phyloP scores from a whole-genome alignment of 2,888 invertebrate genomes.

The Sipha maydis region DNA sequence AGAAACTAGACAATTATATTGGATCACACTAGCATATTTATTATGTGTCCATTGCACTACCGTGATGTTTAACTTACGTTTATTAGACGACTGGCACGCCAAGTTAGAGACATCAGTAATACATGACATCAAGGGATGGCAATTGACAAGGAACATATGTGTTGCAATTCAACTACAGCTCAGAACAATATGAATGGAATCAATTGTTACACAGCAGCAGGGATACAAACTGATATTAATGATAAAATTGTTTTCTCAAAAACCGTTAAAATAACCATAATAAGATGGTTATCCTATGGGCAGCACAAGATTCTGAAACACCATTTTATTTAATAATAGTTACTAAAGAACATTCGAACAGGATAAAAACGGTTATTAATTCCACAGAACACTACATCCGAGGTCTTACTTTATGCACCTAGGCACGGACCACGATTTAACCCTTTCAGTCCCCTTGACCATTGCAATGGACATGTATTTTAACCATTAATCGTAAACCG shows the following conservation, averaged over 20 bases:
- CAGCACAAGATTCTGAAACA: neutral
- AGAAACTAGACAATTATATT: no score
- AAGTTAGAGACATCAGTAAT: slow-evolving; percentile 40
- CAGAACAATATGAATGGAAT: neutral
- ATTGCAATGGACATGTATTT: no score
- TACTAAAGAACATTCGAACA: no score
- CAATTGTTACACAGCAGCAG: neutral
- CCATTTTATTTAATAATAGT: no score
- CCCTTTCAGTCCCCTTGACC: no score
- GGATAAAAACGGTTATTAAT: neutral
- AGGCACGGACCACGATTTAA: neutral
- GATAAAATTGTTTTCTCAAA: neutral
- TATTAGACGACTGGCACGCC: neutral
- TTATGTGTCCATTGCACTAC: neutral
- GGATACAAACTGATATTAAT: neutral
- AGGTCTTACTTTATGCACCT: neutral
- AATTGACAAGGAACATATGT: slow-evolving; percentile 39
- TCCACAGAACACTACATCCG: neutral
- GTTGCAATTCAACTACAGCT: neutral
- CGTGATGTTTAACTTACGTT: slow-evolving; percentile 8
- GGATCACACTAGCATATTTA: no score
- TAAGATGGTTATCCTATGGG: neutral
- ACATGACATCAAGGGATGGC: slow-evolving; percentile 56
- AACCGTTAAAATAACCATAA: neutral
- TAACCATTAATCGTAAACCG: no score